These are phyloP conservation scores for Leptatherina wallacei DNA, from an alignment of 2,797 vertebrate species.

Conservation along the genomic window DNA sequence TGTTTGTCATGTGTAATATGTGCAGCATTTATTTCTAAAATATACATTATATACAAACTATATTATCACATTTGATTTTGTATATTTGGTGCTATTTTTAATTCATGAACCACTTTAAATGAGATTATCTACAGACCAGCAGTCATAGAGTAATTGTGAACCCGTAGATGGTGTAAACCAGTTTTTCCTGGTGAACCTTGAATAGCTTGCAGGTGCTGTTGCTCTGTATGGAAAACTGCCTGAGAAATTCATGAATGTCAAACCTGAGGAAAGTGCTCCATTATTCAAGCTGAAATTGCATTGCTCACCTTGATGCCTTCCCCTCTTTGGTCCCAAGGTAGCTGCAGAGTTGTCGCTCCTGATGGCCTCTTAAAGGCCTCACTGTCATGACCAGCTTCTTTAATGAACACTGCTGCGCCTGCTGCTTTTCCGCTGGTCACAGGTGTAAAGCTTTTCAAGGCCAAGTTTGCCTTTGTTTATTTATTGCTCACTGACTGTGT, in stretches of 20 bases:
- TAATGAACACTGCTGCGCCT: slow-evolving; percentile 80
- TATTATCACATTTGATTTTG: slow-evolving; percentile 45
- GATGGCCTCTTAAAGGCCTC: slow-evolving; percentile 81
- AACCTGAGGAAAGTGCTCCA: slow-evolving; percentile 77
- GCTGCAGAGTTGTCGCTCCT: slow-evolving; percentile 77
- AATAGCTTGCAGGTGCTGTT: slow-evolving; percentile 75
- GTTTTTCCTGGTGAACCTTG: slow-evolving; percentile 65
- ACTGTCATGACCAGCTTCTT: slow-evolving; percentile 72
- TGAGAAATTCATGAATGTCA: slow-evolving; percentile 78
- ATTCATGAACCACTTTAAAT: slow-evolving; percentile 70
- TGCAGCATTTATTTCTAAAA: slow-evolving; percentile 24
- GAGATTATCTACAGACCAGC: slow-evolving; percentile 70
- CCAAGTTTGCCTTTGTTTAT: slow-evolving; percentile 73
- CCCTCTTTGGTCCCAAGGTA: slow-evolving; percentile 74
- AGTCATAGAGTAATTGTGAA: slow-evolving; percentile 67
- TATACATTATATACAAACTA: slow-evolving; percentile 45
- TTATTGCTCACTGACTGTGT: slow-evolving; percentile 71
- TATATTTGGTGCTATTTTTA: slow-evolving; percentile 65
- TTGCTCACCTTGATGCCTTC: slow-evolving; percentile 81
- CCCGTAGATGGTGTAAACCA: slow-evolving; percentile 67
- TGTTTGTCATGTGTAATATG: background rate
- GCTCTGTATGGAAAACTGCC: slow-evolving; percentile 70
- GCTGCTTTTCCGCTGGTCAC: slow-evolving; percentile 73
- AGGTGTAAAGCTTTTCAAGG: slow-evolving; percentile 73
- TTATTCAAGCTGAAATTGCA: slow-evolving; percentile 85